phyloP scores from a whole-genome alignment of 1,140 invertebrate genomes.

The Sycobia sp. region DNA sequence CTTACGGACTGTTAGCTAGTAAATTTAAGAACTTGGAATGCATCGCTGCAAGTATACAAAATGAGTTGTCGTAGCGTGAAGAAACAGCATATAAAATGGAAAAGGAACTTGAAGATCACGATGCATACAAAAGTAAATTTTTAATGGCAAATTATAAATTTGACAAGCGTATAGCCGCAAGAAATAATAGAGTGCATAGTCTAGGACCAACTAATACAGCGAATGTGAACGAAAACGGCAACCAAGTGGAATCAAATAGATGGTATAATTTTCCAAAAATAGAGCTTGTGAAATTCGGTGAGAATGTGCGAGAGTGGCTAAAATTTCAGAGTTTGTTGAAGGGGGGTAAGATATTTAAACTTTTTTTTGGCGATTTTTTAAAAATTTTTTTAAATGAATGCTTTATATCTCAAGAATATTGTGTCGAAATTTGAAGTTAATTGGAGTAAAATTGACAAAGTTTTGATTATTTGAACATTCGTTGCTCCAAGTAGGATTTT shows the following conservation, averaged over 20 bases:
- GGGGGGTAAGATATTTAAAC: too few species aligned
- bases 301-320: slow-evolving; percentile 3
- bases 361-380: too few species aligned
- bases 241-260: background rate
- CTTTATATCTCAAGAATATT: too few species aligned
- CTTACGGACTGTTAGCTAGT: background rate
- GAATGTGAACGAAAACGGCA: background rate
- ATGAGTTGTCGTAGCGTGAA: too few species aligned
- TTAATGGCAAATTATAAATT: background rate
- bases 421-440: too few species aligned
- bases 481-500: too few species aligned
- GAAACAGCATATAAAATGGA: background rate
- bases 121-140: background rate
- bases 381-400: too few species aligned
- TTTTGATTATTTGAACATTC: too few species aligned
- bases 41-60: background rate
- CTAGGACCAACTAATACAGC: background rate
- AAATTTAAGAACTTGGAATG: background rate
- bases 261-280: slow-evolving; percentile 1
- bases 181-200: background rate
- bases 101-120: background rate
- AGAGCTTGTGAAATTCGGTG: slow-evolving; percentile 1
- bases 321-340: slow-evolving; percentile 35
- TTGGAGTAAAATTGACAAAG: too few species aligned
- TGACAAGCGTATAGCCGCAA: background rate